These are phyloP conservation scores for Xenopus petersii DNA, from an alignment of 2,797 vertebrate species.

Conservation along the genomic window DNA sequence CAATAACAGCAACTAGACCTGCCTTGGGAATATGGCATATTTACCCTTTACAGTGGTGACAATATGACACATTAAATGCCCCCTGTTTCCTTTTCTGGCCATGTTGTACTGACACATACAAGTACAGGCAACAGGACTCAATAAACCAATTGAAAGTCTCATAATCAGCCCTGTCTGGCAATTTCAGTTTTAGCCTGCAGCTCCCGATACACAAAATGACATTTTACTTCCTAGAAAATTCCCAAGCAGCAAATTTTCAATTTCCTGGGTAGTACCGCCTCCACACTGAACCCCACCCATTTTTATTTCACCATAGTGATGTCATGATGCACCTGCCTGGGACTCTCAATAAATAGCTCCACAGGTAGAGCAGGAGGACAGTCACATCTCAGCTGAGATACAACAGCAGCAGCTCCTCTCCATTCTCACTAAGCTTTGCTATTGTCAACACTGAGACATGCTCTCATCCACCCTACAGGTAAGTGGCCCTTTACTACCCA, in stretches of 20 bases:
- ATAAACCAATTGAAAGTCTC: no score
- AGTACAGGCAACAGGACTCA: no score
- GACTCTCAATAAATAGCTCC: slow-evolving; percentile 15
- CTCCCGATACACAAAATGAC: neutral
- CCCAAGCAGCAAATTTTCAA: neutral
- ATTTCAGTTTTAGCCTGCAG: neutral
- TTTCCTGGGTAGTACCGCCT: slow-evolving; percentile 10
- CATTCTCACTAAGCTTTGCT: neutral
- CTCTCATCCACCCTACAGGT: slow-evolving; percentile 56
- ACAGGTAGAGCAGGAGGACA: neutral
- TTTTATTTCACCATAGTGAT: neutral
- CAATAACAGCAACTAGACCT: no score
- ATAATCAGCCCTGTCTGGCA: neutral
- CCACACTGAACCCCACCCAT: no score
- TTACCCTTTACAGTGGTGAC: no score
- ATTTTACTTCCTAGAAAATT: slow-evolving; percentile 13
- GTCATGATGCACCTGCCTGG: neutral
- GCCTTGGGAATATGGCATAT: no score
- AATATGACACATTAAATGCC: no score
- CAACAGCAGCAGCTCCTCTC: neutral
- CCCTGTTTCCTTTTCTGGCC: no score
- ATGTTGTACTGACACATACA: no score
- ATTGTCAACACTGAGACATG: slow-evolving; percentile 48
- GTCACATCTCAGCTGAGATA: slow-evolving; percentile 1
- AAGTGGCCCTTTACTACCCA: slow-evolving; percentile 31